Conservation (phyloP, 2,797 vertebrate species). For the Alectoris magna region DNA sequence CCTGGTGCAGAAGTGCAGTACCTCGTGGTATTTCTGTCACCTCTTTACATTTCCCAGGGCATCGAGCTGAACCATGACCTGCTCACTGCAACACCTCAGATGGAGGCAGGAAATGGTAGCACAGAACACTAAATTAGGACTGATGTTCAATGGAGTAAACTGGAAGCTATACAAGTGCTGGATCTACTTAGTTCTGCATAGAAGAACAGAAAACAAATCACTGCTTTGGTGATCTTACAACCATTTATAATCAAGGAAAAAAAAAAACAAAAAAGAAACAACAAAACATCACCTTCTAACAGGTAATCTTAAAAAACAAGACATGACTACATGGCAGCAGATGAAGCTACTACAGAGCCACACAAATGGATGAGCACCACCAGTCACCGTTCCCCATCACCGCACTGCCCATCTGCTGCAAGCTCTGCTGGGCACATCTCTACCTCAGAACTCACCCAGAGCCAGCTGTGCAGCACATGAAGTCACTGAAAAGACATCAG, state of each 20-base stretch:
- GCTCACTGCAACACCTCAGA: background rate
- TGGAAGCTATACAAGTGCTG: background rate
- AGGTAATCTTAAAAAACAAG: background rate
- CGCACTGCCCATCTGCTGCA: background rate
- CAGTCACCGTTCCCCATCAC: background rate
- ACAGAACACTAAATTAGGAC: background rate
- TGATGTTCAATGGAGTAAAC: background rate
- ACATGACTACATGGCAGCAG: background rate
- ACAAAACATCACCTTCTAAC: background rate
- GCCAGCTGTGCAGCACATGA: background rate
- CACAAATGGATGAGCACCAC: background rate
- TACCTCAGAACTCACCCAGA: background rate
- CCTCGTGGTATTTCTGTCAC: background rate
- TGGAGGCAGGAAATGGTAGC: background rate
- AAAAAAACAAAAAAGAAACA: background rate
- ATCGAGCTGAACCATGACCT: background rate
- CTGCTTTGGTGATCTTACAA: background rate
- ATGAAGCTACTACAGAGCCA: background rate
- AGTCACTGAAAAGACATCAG: background rate
- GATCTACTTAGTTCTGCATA: background rate
- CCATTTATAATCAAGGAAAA: background rate
- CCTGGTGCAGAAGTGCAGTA: background rate
- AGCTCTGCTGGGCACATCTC: background rate
- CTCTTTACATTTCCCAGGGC: background rate
- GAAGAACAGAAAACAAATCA: background rate